Base-by-base conservation (phyloP, 1,140 invertebrate genomes). In the Pentalonia nigronervosa region DNA sequence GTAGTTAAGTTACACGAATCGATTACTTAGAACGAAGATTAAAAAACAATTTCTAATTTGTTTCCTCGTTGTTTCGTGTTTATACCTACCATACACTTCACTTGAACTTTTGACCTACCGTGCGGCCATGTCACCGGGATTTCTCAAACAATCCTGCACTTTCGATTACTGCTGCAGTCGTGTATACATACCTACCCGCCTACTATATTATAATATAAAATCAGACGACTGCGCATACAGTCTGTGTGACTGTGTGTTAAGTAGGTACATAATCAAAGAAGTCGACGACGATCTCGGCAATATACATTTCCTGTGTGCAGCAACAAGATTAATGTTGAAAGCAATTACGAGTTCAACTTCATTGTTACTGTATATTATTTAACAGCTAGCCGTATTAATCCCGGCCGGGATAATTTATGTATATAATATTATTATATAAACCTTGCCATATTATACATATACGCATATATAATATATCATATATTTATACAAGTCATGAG, bases 41-140 rank as follows among this genome's bases (percentile, higher is more conserved):
- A 88, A 50, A 88, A 88, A 34, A 23, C 47, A 88, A 88, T 88
- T 88, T 88, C 86, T 88, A 88, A 88, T 88, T 50, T n/a, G 86
- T 50, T 50, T n/a, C 47, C n/a, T 9, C 84, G 45, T n/a, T 11
- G 45, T 88, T 30, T 23, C 83, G 45, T n/a, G 41, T 45, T 2
- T 45, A 17, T 60, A 60, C 25, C 56, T n/a, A 1, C 1, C 21
- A 34, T 3, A 34, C 30, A 34, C 45, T 88, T 88, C 86, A 21
- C 47, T 88, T 48, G 86, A 88, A 88, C 86, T 88, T 88, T 88
- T 88, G 86, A 88, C 86, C 86, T 21, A 20, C 47, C 45, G 60
- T n/a, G 60, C 30, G 23, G 45, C 84, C 84, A 30, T 88, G 45
- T 87, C 84, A 47, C 83, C 23, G 25, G 45, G 20, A 87, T 50